Conservation (phyloP, 2,113 vertebrate genomes). For the Motacilla alba region DNA sequence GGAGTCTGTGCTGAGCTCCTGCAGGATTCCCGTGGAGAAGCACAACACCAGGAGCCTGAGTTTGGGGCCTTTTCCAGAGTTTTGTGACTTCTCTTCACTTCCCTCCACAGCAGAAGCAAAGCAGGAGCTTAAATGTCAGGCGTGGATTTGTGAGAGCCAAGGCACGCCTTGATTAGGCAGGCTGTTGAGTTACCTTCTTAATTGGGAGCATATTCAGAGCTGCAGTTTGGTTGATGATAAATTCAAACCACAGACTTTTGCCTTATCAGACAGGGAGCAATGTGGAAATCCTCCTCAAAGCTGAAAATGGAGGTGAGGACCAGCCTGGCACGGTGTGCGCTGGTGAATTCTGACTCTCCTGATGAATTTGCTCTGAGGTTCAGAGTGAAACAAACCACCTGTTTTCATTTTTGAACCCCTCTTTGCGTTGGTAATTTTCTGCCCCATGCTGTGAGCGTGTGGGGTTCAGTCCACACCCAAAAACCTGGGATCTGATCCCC, state of each 20-base stretch:
- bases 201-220: background rate
- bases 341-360: background rate
- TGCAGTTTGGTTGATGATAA: background rate
- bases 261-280: background rate
- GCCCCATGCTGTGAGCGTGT: accelerated
- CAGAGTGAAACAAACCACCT: background rate
- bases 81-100: background rate
- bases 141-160: background rate
- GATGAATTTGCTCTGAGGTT: background rate
- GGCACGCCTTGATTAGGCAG: background rate
- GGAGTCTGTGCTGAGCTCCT: background rate
- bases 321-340: accelerated
- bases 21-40: background rate
- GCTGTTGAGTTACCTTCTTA: background rate
- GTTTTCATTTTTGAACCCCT: background rate
- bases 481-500: background rate
- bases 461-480: background rate
- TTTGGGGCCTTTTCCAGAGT: background rate
- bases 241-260: background rate
- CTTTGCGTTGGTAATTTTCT: background rate
- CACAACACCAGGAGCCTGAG: accelerated
- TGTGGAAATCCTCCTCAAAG: background rate
- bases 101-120: background rate
- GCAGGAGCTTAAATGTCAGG: background rate
- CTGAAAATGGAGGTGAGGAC: background rate